phyloP scores from a whole-genome alignment of 2,797 vertebrate genomes.

The Vespertilio murinus region DNA sequence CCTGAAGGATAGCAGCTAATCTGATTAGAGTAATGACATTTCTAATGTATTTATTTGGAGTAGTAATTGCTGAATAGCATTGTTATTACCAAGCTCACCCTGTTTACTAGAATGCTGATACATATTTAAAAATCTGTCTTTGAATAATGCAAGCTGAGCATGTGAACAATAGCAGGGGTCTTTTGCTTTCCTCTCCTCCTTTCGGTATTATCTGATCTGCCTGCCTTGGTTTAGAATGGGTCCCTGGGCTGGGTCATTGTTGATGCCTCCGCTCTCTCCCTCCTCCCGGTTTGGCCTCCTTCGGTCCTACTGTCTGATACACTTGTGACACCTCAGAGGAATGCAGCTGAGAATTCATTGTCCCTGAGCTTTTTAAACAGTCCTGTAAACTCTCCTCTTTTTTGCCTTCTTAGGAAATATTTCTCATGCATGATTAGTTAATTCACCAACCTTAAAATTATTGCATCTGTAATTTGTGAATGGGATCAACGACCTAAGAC shows the following conservation, averaged over 20 bases:
- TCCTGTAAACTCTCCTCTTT: not conserved
- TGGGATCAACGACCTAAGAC: not conserved
- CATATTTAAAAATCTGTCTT: conserved; percentile 42
- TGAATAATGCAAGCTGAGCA: not conserved
- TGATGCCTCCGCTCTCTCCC: not conserved
- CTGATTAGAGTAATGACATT: conserved; percentile 66
- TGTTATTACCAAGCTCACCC: conserved; percentile 46
- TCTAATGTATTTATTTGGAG: conserved; percentile 69
- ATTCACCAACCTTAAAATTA: conserved; percentile 32
- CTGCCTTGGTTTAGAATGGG: conserved; percentile 22
- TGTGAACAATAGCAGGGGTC: conserved; percentile 39
- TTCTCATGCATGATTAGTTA: not conserved
- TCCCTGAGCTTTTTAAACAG: conserved; percentile 33
- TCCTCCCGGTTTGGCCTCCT: not conserved
- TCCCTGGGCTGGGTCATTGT: conserved; percentile 12
- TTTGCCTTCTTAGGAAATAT: not conserved
- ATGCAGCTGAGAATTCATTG: not conserved
- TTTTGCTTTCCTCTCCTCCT: conserved; percentile 39
- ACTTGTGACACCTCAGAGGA: not conserved
- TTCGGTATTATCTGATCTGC: conserved; percentile 54
- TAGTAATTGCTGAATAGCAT: conserved; percentile 45
- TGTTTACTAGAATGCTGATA: conserved; percentile 62
- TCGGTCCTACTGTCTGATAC: not conserved
- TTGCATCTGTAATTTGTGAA: not conserved
- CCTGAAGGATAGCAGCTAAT: conserved; percentile 50